Evolutionary conservation across 2,888 invertebrate genomes (phyloP), one percentile per base, ranked within the genome.

Genomic region (Cybosia mesomella): DNA sequence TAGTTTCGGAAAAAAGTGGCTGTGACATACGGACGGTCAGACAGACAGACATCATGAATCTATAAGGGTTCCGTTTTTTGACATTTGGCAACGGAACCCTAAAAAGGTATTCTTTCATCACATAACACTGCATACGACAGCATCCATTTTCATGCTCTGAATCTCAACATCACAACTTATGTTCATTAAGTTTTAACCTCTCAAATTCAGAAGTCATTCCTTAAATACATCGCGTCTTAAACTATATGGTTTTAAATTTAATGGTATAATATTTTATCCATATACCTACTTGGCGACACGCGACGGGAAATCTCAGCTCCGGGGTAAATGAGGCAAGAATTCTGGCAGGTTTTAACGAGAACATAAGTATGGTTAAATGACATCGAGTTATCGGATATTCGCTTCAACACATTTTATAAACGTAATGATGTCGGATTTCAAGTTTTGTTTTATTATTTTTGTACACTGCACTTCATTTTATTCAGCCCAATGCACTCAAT

Each of bases 261-360:
- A 66, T 70, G 71, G 82, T 54, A 64, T 80, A 70, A 79, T 79
- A 79, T 79, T 79, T 82, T 68, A 73, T 70, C 62, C 67, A 72
- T 77, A 76, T 71, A 72, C n/a, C n/a, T n/a, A n/a, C 72, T 79
- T 71, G 71, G 68, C 49, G 58, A 76, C 69, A 64, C 70, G 68
- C 66, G 64, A 54, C 11, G 59, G 34, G 70, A 68, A 54, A 55
- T 55, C 76, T 72, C 67, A 53, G 64, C 21, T 68, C 64, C 54
- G 71, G 10, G 62, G 60, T 74, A 74, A 79, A 79, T 82, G 82
- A 79, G 77, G 77, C 79, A 74, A 60, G 70, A 73, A 73, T 63
- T 82, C 75, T 74, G 71, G 69, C 82, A 77, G 75, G 77, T 80
- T 76, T 81, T 79, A 79, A 79, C 71, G 82, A 79, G 82, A 67